Base-by-base conservation (phyloP, 2,888 invertebrate genomes). In the Melanargia galathea region DNA sequence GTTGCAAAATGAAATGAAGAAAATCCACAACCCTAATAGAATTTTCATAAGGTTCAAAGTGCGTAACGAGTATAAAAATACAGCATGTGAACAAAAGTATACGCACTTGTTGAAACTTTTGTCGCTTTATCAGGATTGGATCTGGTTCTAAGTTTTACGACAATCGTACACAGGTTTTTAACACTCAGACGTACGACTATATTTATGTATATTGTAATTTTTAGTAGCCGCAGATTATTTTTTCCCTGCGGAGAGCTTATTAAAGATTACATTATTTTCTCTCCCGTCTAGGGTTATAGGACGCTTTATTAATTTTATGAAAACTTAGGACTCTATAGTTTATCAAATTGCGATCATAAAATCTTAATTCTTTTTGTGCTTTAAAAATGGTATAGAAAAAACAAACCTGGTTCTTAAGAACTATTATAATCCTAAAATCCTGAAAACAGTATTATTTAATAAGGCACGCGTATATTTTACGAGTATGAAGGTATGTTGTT, bases 141-240 rank as follows among this genome's bases (percentile, higher is more conserved):
- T 86, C 86, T 77, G 76, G 79, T 74, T 78, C 80, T 81, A 78
- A 80, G 81, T 80, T 87, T 86, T 86, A 87, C 83, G 85, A 80
- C 86, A 84, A 86, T 86, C 79, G 83, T 76, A 74, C 76, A 72
- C 75, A 70, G 73, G 77, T 77, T 74, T 74, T 77, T 66, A 76
- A 67, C 70, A 69, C 70, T 68, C 64, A 62, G 70, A 66, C 73
- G 74, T 18, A 43, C 2, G 43, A 43, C 8, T 79, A 77, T 84
- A 77, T 84, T 83, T 84, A 83, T 76, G 77, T 68, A 70, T 74
- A 81, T 77, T 74, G 76, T 76, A 75, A 76, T 69, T 71, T 75
- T 72, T 72, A 74, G 75, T 73, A 73, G 73, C 72, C 66, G 70
- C 63, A 66, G 67, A 71, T 71, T 71, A 72, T 70, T 70, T 70